Conservation (phyloP, 2,113 vertebrate genomes). For the Syngnathus typhle region DNA sequence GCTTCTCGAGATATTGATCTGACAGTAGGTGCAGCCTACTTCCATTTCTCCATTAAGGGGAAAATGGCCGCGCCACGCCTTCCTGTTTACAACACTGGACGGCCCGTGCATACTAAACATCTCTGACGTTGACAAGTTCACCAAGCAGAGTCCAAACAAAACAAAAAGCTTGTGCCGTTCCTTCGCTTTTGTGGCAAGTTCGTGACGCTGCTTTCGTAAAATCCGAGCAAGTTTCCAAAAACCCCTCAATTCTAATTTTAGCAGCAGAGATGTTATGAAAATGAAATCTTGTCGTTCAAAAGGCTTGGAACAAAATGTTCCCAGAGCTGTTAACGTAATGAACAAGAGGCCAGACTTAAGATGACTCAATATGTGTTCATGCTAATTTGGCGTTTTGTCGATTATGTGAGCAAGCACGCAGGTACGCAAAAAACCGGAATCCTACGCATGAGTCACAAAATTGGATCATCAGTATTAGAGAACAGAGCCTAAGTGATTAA, state of each 20-base stretch:
- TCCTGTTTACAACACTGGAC: constrained; percentile 52
- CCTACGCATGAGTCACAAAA: not conserved
- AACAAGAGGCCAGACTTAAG: not conserved
- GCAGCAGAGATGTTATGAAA: too few species aligned
- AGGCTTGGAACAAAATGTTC: not conserved
- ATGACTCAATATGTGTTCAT: constrained; percentile 1
- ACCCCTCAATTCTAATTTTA: too few species aligned
- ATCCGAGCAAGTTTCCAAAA: too few species aligned
- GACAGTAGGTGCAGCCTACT: constrained; percentile 60
- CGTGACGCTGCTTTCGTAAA: too few species aligned
- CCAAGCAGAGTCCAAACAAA: not conserved
- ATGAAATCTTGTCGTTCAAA: not conserved
- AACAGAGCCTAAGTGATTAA: not conserved
- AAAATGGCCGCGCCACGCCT: constrained; percentile 56
- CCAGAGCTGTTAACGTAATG: not conserved
- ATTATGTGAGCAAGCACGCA: not conserved
- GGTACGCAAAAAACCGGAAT: not conserved
- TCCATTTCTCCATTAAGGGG: constrained; percentile 66
- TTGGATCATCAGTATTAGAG: not conserved
- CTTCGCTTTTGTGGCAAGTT: too few species aligned
- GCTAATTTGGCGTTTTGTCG: not conserved
- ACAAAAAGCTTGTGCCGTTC: not conserved
- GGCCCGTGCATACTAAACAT: constrained; percentile 29
- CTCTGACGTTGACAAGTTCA: constrained; percentile 31
- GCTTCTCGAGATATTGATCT: constrained; percentile 58